Conservation (phyloP, 2,888 invertebrate genomes). For the Drosophila multiciliata region DNA sequence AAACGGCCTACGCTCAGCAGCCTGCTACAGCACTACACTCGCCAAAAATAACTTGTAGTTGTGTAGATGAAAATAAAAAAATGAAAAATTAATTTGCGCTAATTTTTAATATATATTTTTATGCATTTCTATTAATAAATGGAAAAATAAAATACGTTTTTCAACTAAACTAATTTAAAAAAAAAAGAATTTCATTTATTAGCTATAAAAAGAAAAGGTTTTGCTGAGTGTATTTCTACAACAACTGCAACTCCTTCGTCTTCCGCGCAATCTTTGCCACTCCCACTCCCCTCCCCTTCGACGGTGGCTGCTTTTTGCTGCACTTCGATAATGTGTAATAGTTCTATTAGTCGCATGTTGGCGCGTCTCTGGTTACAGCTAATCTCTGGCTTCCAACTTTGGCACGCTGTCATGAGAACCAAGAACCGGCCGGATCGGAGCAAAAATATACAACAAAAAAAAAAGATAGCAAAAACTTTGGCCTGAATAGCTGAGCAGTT, state of each 20-base stretch:
- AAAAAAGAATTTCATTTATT: not conserved
- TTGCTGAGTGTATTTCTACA: not conserved
- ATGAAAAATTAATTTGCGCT: too few relatives aligned
- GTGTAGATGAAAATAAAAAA: not conserved
- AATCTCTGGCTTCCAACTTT: slow-evolving; percentile 79
- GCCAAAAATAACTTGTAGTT: not conserved
- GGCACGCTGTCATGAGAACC: slow-evolving; percentile 64
- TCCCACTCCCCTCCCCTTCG: not conserved
- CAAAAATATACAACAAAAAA: not conserved
- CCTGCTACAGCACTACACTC: not conserved
- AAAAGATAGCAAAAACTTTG: slow-evolving; percentile 32
- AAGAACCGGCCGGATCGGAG: slow-evolving; percentile 47
- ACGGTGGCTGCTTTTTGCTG: slow-evolving; percentile 22
- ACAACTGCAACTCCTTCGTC: not conserved
- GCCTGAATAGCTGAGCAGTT: slow-evolving; percentile 57
- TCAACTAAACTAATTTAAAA: too few relatives aligned
- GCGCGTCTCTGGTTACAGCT: slow-evolving; percentile 77
- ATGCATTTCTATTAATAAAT: too few relatives aligned
- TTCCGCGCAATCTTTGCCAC: not conserved
- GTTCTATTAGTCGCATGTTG: slow-evolving; percentile 78
- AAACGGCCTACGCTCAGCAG: slow-evolving; percentile 54
- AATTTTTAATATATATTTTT: too few relatives aligned
- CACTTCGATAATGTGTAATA: slow-evolving; percentile 76
- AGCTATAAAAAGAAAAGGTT: not conserved
- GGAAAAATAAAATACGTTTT: too few relatives aligned